A percentile compares a stretch with the other conserved stretches of the same genome.
Conservation (phyloP, 2,113 vertebrate species). For the Phainopepla nitens region DNA sequence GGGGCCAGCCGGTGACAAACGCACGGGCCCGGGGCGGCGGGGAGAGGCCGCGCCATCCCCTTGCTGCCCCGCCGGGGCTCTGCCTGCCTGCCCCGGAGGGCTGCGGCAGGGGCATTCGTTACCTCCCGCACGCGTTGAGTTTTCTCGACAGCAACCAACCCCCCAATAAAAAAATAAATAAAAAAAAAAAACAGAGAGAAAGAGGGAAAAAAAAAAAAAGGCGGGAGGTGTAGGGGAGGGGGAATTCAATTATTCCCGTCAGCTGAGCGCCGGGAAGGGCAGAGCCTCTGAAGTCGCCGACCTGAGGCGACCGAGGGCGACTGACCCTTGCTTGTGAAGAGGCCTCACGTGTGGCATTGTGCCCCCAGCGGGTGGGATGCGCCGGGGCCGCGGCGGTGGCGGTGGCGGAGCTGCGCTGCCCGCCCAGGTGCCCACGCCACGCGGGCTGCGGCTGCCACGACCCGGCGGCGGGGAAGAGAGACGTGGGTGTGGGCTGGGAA, state of each 20-base stretch:
- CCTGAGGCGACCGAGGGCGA: conserved; percentile 52
- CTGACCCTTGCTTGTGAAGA: conserved; percentile 65
- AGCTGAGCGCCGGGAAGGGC: conserved; percentile 70
- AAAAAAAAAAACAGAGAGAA: neutral
- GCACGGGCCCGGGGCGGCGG: neutral
- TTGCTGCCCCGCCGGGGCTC: neutral
- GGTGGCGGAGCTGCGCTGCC: neutral
- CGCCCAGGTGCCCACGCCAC: neutral
- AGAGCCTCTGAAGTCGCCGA: conserved; percentile 62
- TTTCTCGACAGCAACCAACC: conserved; percentile 49
- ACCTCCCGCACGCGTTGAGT: conserved; percentile 70
- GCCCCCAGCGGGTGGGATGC: neutral
- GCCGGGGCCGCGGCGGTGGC: neutral
- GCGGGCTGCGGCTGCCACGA: neutral
- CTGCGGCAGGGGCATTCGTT: conserved; percentile 71
- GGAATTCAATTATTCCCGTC: conserved; percentile 78
- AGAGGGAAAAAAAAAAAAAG: rapidly evolving
- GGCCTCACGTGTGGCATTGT: conserved; percentile 36
- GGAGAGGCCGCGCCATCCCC: too few species aligned
- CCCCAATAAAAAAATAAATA: too few species aligned
- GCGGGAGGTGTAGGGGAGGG: neutral
- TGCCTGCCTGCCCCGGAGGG: neutral
- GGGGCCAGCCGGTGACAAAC: neutral
- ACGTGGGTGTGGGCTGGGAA: neutral
- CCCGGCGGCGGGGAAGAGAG: neutral